Evolutionary conservation across 2,797 vertebrate genomes (phyloP), one percentile per base, ranked within the genome.

Genomic region (Choloepus didactylus): DNA sequence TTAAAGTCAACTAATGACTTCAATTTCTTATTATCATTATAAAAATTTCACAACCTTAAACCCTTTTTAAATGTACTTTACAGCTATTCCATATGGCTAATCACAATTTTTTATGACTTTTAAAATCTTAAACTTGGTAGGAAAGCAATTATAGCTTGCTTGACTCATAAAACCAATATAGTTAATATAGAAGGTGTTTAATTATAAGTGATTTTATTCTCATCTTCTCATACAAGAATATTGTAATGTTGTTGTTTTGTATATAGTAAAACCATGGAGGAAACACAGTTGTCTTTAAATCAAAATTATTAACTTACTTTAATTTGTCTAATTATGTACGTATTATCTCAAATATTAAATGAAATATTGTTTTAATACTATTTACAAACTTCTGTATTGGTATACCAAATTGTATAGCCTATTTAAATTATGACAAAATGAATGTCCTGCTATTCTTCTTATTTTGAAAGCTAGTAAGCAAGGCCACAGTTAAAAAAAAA

Each of bases 211-310:
- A 66, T 80, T 80, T 66, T 66, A 59, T 23, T 6, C 19, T 46
- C 46, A 49, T 56, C 31, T 81, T 72, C 0, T 56, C 6, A 72
- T 18, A 62, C 19, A 35, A 62, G 21, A 77, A 62, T 69, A 49
- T 4, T 38, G 6, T 60, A 10, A 69, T 89, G 38, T 41, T 3
- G 49, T 44, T 75, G 44, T 84, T 60, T 86, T 83, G 35, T 41
- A 41, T 31, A 51, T 64, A 83, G 7, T 12, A 76, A 51, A 89
- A 41, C 25, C 41, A 31, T 14, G 14, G 2, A 51, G 12, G 49
- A 93, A 69, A 76, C 11, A 51, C 5, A 83, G 64, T 84, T 69
- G 15, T 51, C 72, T 64, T 70, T 70, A 49, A 79, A 85, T 94
- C 15, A 85, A 35, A 54, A 25, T 60, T 35, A 25, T 44, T 79